Evolutionary conservation across 2,888 invertebrate genomes (phyloP), one percentile per base, ranked within the genome.

Genomic region (Tetragonisca angustula): DNA sequence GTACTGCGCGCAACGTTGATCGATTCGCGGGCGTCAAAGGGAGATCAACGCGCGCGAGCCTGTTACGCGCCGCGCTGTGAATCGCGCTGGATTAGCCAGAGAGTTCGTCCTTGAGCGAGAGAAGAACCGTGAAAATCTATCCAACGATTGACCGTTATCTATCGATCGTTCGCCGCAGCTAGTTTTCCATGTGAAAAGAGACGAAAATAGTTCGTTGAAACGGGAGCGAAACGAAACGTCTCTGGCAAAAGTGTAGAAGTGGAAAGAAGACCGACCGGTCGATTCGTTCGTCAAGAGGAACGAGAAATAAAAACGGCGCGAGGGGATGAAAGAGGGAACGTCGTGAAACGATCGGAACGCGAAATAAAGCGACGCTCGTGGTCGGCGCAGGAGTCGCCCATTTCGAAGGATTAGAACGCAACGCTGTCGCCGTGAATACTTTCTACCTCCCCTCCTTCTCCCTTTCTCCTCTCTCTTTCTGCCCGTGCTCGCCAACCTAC

Each of bases 341-440:
- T 87, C 78, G 69, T 73, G 76, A 80, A 87, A 87, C 87, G 82
- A 85, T 85, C 69, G 72, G 6, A 24, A 36, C 68, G 54, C 27
- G 54, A 61, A 75, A 75, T 83, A 86, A 74, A 86, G 65, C 71
- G 56, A n/a, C 67, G 27, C 43, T 52, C 32, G 59, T 68, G 62
- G 72, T 74, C 65, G 75, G 75, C 54, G 76, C 43, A 59, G 76
- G 50, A 69, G 64, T 74, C 77, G 61, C 83, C 85, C 83, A 83
- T 87, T 83, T 80, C 56, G 69, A 52, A 80, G 87, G 87, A 88
- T 88, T 88, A 88, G 80, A 76, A 81, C 79, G 76, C 76, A 72
- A 75, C 82, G 74, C 59, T 87, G 85, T 88, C 81, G 82, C 81
- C 75, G 81, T 75, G 90, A 88, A 87, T 85, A 84, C 76, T 69